These are phyloP conservation scores for Parazoanthus atlanticus DNA, from an alignment of 92 coral and sea anemone species.

Conservation along the genomic window DNA sequence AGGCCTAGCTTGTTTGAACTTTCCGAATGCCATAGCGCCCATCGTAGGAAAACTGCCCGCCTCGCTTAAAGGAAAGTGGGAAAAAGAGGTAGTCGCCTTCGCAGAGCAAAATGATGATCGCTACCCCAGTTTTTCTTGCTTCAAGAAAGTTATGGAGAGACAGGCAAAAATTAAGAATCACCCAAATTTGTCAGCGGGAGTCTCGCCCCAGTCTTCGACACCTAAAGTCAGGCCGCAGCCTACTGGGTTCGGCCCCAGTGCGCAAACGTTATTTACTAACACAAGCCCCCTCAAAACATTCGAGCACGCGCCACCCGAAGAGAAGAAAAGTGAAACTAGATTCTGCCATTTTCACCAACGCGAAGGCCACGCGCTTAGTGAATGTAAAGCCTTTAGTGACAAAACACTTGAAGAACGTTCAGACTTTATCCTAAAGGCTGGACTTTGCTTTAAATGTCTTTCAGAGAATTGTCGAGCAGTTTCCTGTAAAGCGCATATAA, in stretches of 20 bases:
- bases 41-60: slow-evolving; percentile 49
- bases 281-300: background rate
- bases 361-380: slow-evolving; percentile 47
- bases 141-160: background rate
- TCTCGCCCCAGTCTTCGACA: background rate
- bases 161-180: slow-evolving; percentile 45
- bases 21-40: slow-evolving; percentile 51
- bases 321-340: slow-evolving; percentile 4
- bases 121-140: slow-evolving; percentile 6
- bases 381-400: slow-evolving; percentile 47
- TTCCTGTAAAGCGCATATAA: slow-evolving; percentile 36
- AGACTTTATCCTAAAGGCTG: slow-evolving; percentile 35
- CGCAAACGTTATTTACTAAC: background rate
- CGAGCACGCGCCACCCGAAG: background rate
- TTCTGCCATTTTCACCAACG: slow-evolving; percentile 41
- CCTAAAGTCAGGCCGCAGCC: slow-evolving; percentile 1
- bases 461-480: slow-evolving; percentile 18
- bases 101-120: background rate
- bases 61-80: slow-evolving; percentile 4
- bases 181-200: slow-evolving; percentile 27
- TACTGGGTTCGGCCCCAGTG: background rate
- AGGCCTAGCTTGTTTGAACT: slow-evolving; percentile 11
- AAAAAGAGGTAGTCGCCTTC: background rate
- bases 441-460: slow-evolving; percentile 55
- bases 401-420: slow-evolving; percentile 46